A percentile compares a stretch with the other conserved stretches of the same genome.
Evolutionary conservation across 2,888 invertebrate species (phyloP).

Genomic region (Teleiodes luculella): DNA sequence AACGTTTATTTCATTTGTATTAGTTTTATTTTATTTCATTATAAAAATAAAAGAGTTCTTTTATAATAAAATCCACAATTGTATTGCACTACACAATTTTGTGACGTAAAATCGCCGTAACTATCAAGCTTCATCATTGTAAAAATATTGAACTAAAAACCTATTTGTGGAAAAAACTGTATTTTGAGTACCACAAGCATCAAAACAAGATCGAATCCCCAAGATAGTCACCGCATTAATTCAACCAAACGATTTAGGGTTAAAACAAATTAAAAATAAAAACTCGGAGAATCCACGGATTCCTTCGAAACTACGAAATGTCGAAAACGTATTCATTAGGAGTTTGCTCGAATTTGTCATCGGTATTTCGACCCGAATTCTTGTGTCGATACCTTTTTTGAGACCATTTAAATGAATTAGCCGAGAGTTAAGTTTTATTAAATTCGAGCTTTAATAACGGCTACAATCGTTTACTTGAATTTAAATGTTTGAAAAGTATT

Average conservation of each 20-base stretch:
- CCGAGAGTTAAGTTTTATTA: background rate
- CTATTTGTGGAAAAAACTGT: slow-evolving; percentile 7
- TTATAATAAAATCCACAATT: too few species aligned
- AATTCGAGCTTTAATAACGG: too few species aligned
- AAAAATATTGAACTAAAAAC: too few species aligned
- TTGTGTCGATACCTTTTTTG: slow-evolving; percentile 5
- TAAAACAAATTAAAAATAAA: slow-evolving; percentile 43
- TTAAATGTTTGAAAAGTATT: too few species aligned
- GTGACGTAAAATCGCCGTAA: too few species aligned
- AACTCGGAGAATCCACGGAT: slow-evolving; percentile 37
- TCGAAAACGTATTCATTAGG: slow-evolving; percentile 59
- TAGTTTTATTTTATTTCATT: too few species aligned
- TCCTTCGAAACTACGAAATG: slow-evolving; percentile 47
- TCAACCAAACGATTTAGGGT: slow-evolving; percentile 49
- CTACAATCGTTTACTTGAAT: too few species aligned
- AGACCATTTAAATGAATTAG: slow-evolving; percentile 4
- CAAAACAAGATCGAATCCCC: slow-evolving; percentile 48
- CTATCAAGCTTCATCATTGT: too few species aligned
- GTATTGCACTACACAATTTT: too few species aligned
- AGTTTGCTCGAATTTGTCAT: slow-evolving; percentile 47
- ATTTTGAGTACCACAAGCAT: slow-evolving; percentile 40
- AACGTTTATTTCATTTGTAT: too few species aligned
- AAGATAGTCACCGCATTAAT: slow-evolving; percentile 58
- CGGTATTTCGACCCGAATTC: slow-evolving; percentile 39
- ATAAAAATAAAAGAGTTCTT: too few species aligned